phyloP scores from a whole-genome alignment of 2,797 vertebrate genomes.

The Heteromormyrus szaboi region DNA sequence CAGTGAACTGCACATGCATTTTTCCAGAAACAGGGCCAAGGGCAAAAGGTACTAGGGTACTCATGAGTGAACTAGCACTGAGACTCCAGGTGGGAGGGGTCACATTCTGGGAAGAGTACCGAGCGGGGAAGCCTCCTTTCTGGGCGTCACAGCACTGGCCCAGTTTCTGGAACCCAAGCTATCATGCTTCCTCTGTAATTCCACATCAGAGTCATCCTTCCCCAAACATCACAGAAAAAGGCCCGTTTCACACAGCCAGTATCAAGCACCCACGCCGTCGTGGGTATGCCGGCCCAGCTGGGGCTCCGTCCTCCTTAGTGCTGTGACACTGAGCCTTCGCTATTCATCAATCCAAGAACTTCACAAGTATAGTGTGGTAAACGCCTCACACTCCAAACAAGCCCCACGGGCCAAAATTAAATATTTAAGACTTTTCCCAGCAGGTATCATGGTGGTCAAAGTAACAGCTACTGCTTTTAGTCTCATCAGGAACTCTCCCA shows the following conservation, averaged over 20 bases:
- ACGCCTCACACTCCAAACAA: background rate
- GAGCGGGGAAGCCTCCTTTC: background rate
- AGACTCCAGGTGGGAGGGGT: background rate
- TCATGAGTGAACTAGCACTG: background rate
- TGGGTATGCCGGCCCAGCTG: background rate
- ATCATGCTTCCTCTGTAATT: background rate
- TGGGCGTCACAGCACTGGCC: background rate
- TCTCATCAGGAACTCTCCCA: background rate
- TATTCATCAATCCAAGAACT: constrained; percentile 1
- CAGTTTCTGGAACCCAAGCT: background rate
- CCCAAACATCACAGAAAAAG: background rate
- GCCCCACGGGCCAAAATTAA: background rate
- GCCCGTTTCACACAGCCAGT: background rate
- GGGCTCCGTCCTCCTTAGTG: background rate
- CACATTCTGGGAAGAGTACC: background rate
- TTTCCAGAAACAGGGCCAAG: background rate
- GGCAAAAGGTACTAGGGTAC: background rate
- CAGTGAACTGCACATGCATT: background rate
- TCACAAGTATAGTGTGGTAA: background rate
- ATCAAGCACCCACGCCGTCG: background rate
- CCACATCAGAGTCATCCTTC: background rate
- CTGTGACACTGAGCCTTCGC: background rate
- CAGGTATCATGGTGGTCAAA: background rate
- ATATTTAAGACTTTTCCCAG: background rate
- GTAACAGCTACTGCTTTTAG: background rate